phyloP scores from a whole-genome alignment of 2,888 invertebrate genomes.

The Drosophila mettleri region DNA sequence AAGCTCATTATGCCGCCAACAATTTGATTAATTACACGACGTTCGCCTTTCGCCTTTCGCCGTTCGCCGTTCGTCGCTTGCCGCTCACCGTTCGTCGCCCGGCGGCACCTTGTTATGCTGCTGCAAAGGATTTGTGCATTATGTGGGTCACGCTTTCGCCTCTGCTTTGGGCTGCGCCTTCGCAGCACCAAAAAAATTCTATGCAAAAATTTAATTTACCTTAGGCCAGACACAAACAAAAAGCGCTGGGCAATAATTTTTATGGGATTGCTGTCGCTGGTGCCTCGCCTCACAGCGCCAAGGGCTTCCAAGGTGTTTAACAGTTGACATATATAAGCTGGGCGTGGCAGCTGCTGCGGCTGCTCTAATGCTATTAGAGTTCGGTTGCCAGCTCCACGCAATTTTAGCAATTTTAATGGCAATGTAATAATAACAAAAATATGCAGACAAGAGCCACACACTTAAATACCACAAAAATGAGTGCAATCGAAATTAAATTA shows the following conservation, averaged over 20 bases:
- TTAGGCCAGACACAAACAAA: constrained; percentile 34
- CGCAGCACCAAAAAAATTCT: constrained; percentile 58
- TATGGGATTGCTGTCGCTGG: constrained; percentile 46
- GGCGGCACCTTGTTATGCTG: constrained; percentile 7
- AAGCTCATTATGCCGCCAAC: constrained; percentile 76
- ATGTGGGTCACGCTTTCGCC: constrained; percentile 10
- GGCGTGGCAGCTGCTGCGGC: not conserved
- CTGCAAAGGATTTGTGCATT: constrained; percentile 53
- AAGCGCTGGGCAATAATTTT: constrained; percentile 50
- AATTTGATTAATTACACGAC: constrained; percentile 74
- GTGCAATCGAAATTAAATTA: not conserved
- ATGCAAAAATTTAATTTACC: constrained; percentile 74
- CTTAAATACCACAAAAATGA: not conserved
- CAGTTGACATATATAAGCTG: constrained; percentile 50
- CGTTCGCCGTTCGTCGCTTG: constrained; percentile 33
- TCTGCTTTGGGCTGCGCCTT: constrained; percentile 47
- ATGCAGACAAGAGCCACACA: constrained; percentile 1
- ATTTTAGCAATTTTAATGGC: constrained; percentile 17
- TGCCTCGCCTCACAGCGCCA: no score
- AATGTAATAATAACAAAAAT: constrained; percentile 10
- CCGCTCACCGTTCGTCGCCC: not conserved
- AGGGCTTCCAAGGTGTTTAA: constrained; percentile 5
- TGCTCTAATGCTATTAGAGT: constrained; percentile 16
- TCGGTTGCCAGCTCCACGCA: constrained; percentile 25
- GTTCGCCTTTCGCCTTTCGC: constrained; percentile 19